These are phyloP conservation scores for Frieseomelitta varia DNA, from an alignment of 1,140 invertebrate genomes.

Conservation along the genomic window DNA sequence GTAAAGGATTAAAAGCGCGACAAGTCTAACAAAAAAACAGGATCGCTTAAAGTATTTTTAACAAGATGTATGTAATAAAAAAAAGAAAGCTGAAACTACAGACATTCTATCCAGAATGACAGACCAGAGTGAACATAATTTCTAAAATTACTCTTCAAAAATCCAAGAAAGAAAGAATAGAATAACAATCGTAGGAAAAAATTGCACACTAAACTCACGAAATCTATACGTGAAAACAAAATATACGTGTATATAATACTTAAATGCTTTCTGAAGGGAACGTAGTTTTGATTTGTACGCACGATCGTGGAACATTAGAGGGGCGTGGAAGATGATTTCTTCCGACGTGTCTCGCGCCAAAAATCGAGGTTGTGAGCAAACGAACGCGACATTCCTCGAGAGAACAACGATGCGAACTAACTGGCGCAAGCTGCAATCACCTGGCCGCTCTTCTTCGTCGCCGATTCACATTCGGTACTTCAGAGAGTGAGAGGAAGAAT, in stretches of 20 bases:
- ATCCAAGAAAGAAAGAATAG: background rate
- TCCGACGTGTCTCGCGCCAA: background rate
- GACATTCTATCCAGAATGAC: background rate
- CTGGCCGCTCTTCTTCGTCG: background rate
- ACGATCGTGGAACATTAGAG: background rate
- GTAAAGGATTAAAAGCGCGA: background rate
- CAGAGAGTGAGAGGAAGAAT: background rate
- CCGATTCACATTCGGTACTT: background rate
- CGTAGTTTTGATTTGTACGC: background rate
- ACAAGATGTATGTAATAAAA: background rate
- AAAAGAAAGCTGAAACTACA: background rate
- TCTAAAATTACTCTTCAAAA: background rate
- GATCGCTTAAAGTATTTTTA: background rate
- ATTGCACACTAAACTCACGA: too few species aligned
- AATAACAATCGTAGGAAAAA: background rate
- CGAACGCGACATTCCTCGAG: constrained; percentile 1
- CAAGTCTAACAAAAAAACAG: background rate
- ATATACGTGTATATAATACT: too few species aligned
- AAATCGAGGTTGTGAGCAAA: constrained; percentile 5
- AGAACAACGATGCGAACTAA: constrained; percentile 30
- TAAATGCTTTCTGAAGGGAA: background rate
- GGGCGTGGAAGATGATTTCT: background rate
- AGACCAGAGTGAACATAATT: too few species aligned
- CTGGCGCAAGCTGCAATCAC: background rate
- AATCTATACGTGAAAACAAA: too few species aligned